Evolutionary conservation across 2,888 invertebrate genomes (phyloP), one percentile per base, ranked within the genome.

Genomic region (Drosophila mayaguana): DNA sequence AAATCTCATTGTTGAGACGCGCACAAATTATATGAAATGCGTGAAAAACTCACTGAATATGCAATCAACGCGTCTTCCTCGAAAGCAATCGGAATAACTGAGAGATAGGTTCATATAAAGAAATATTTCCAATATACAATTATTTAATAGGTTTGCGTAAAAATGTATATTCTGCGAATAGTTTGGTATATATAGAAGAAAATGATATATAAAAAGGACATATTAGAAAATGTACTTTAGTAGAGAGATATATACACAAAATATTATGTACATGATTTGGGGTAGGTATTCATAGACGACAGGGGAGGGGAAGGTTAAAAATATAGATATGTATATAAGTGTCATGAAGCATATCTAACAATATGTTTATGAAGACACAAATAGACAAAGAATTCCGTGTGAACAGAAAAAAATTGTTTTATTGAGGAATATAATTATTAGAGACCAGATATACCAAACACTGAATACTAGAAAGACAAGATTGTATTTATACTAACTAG

Each of bases 1-100:
- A 78, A 79, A 75, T 79, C 65, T 60, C 56, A 38, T 34, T 51
- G 51, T 46, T 48, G 28, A 34, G 54, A 25, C 42, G 25, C n/a
- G 11, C 25, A 22, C 48, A 50, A 62, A 63, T 60, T 54, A 45
- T 45, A 43, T 14, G 38, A 20, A 46, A 45, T 28, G 16, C 48
- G 28, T 38, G 54, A 54, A 54, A 53, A 54, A 54, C 54, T n/a
- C 54, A n/a, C 38, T 40, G 54, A 54, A 54, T 40, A 38, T 25
- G 54, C 38, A 54, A n/a, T 25, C 25, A 38, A n/a, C 12, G 7
- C n/a, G 34, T n/a, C 40, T n/a, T 14, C 1, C 12, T 5, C 25
- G 36, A 20, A 6, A 38, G 8, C 38, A 12, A 25, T n/a, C 40
- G n/a, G 7, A 11, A 54, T 40, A 22, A 4, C 36, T 11, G 16